phyloP scores from a whole-genome alignment of 2,888 invertebrate genomes.

The Dynastes maya region DNA sequence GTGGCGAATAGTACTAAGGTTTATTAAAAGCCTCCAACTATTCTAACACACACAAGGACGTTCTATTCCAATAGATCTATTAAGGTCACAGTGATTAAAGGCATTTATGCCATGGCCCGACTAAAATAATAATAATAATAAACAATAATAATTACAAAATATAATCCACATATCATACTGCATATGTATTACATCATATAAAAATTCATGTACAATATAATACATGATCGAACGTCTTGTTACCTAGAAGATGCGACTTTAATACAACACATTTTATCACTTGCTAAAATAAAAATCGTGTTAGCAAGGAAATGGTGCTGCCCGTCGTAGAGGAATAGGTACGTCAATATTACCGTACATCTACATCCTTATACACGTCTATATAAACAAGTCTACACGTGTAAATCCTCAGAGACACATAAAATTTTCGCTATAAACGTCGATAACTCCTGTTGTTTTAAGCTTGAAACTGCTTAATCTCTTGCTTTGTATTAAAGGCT shows the following conservation, averaged over 20 bases:
- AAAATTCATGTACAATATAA: too few species aligned
- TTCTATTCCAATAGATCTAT: too few species aligned
- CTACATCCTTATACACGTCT: conserved; percentile 30
- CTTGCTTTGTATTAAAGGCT: conserved; percentile 51
- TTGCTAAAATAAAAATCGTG: conserved; percentile 52
- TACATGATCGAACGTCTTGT: conserved; percentile 1
- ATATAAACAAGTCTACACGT: conserved; percentile 49
- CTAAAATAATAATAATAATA: too few species aligned
- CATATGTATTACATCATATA: too few species aligned
- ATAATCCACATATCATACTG: too few species aligned
- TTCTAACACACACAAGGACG: too few species aligned
- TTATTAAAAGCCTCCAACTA: too few species aligned
- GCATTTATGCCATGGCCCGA: too few species aligned
- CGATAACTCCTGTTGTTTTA: conserved; percentile 53
- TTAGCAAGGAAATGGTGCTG: conserved; percentile 42
- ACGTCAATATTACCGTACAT: conserved; percentile 46
- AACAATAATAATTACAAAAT: too few species aligned
- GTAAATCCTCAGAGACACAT: conserved; percentile 51
- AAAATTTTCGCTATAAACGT: conserved; percentile 54
- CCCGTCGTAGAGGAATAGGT: conserved; percentile 19
- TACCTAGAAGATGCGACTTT: conserved; percentile 45
- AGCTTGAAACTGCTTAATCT: conserved; percentile 52
- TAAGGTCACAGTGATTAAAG: too few species aligned
- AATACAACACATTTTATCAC: conserved; percentile 52
- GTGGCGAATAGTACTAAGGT: too few species aligned